phyloP scores from a whole-genome alignment of 2,797 vertebrate genomes.

The Odontamblyopus lacepedii region DNA sequence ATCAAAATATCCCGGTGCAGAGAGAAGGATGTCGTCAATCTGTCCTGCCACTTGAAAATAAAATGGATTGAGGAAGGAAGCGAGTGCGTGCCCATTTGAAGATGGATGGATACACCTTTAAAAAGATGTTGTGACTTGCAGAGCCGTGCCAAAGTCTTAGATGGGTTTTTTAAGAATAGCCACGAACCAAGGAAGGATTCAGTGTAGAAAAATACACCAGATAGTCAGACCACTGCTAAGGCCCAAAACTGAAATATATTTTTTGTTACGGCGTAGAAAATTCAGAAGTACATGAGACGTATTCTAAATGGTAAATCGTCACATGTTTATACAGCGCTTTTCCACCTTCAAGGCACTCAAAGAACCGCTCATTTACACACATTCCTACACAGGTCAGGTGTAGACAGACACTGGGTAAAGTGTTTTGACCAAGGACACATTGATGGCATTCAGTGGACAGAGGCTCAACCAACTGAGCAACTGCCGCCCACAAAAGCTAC shows the following conservation, averaged over 20 bases:
- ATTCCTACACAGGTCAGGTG: too few relatives aligned
- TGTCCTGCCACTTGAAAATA: conserved; percentile 48
- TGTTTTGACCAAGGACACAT: too few relatives aligned
- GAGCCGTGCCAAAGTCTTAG: neutral
- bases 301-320: neutral
- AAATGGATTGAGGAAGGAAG: conserved; percentile 54
- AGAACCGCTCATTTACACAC: too few relatives aligned
- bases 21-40: conserved; percentile 49
- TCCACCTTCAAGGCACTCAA: too few relatives aligned
- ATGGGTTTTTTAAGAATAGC: neutral
- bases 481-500: too few relatives aligned
- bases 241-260: conserved; percentile 18
- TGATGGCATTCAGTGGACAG: too few relatives aligned
- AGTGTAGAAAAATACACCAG: neutral
- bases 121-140: conserved; percentile 41
- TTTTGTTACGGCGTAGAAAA: neutral
- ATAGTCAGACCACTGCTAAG: conserved; percentile 20
- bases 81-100: conserved; percentile 63
- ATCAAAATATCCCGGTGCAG: conserved; percentile 52
- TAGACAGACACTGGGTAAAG: too few relatives aligned
- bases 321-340: too few relatives aligned
- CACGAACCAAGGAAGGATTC: neutral
- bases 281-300: neutral
- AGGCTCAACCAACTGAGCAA: too few relatives aligned
- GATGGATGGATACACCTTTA: conserved; percentile 63